A percentile compares a stretch with the other conserved stretches of the same genome.
Conservation (phyloP, 2,888 invertebrate species). For the Sepiola atlantica region DNA sequence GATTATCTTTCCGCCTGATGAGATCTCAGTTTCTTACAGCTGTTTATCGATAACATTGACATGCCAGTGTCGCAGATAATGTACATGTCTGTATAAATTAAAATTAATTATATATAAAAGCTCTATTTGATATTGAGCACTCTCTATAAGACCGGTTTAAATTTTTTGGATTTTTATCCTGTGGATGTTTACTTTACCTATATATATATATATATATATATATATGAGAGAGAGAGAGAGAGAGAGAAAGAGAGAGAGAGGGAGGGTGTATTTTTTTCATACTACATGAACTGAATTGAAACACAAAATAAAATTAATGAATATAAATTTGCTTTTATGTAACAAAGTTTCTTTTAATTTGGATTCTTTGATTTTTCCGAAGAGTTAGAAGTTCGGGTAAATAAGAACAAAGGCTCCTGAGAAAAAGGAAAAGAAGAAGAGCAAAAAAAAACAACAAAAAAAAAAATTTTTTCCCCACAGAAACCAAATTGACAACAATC, state of each 20-base stretch:
- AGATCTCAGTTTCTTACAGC: too few relatives aligned
- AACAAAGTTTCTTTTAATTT: neutral
- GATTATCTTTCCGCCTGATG: too few relatives aligned
- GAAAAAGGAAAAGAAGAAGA: neutral
- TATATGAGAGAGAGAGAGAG: neutral
- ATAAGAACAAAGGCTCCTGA: neutral
- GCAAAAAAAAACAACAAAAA: neutral
- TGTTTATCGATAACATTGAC: too few relatives aligned
- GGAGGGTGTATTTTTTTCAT: neutral
- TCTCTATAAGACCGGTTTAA: too few relatives aligned
- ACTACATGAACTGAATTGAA: neutral
- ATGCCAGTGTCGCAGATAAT: too few relatives aligned
- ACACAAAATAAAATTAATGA: neutral
- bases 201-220: too few relatives aligned
- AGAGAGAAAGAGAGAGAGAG: neutral
- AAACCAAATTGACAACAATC: conserved; percentile 20
- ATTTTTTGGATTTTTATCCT: too few relatives aligned
- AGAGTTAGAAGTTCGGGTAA: neutral
- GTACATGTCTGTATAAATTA: too few relatives aligned
- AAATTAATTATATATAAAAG: too few relatives aligned
- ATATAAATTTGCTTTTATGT: neutral
- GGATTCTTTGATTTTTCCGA: neutral
- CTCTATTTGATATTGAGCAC: too few relatives aligned
- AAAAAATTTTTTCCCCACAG: neutral
- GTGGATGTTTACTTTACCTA: too few relatives aligned